Evolutionary conservation across 2,888 invertebrate genomes (phyloP).

Genomic region (Leucophenga maculata): DNA sequence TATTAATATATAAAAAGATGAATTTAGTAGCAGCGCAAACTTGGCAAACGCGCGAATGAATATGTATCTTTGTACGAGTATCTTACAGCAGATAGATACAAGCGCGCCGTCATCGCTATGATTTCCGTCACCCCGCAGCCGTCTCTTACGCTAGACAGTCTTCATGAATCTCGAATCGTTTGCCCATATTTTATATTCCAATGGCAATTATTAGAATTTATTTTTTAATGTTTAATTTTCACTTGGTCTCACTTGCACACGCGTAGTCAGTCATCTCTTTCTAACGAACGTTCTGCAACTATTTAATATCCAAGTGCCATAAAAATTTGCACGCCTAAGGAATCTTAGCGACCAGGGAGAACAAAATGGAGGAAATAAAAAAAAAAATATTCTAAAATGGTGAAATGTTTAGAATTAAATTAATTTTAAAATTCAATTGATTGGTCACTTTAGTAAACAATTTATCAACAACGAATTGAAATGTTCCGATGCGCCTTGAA

Average conservation of each 20-base stretch:
- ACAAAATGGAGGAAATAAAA: neutral
- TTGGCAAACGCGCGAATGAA: slow-evolving; percentile 53
- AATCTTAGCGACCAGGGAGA: too few relatives aligned
- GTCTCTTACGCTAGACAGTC: too few relatives aligned
- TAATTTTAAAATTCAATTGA: neutral
- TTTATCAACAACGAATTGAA: too few relatives aligned
- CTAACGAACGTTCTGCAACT: slow-evolving; percentile 40
- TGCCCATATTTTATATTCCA: slow-evolving; percentile 18
- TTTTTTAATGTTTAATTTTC: slow-evolving; percentile 18
- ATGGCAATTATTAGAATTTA: slow-evolving; percentile 26
- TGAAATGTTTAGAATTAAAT: neutral
- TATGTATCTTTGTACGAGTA: slow-evolving; percentile 25
- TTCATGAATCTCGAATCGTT: neutral
- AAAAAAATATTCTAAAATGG: neutral
- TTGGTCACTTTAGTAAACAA: neutral
- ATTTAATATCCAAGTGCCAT: slow-evolving; percentile 64
- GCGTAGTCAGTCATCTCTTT: neutral
- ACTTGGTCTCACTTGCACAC: slow-evolving; percentile 1
- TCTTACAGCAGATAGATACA: too few relatives aligned
- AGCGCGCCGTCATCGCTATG: too few relatives aligned
- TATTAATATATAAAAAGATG: slow-evolving; percentile 7
- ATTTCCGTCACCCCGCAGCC: too few relatives aligned
- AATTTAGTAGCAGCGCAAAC: slow-evolving; percentile 5
- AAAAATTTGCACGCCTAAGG: slow-evolving; percentile 43
- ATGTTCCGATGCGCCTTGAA: too few relatives aligned